Conservation (phyloP, 2,888 invertebrate species). For the Zelleria hepariella region DNA sequence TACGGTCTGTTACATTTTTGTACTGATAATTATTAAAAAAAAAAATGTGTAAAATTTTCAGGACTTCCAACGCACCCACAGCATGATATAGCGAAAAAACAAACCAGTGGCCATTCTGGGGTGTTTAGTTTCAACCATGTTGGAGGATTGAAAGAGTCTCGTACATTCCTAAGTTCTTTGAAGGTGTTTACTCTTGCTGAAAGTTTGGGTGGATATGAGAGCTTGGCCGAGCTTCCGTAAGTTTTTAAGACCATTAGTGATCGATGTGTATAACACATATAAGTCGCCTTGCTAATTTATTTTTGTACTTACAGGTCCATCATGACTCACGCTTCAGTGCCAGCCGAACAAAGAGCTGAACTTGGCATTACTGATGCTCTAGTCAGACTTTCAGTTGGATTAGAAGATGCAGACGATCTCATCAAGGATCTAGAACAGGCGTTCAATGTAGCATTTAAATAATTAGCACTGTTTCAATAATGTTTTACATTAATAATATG, state of each 20-base stretch:
- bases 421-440: slow-evolving; percentile 88
- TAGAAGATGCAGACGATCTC: slow-evolving; percentile 90
- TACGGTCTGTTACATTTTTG: too few relatives aligned
- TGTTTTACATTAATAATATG: too few relatives aligned
- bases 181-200: slow-evolving; percentile 91
- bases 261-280: neutral
- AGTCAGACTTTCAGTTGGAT: slow-evolving; percentile 89
- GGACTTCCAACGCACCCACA: slow-evolving; percentile 90
- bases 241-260: slow-evolving; percentile 32
- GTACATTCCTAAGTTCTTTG: slow-evolving; percentile 79
- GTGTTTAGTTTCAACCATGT: slow-evolving; percentile 91
- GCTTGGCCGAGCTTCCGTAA: slow-evolving; percentile 94
- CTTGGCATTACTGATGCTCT: slow-evolving; percentile 89
- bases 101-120: slow-evolving; percentile 91
- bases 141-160: slow-evolving; percentile 80
- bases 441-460: slow-evolving; percentile 67
- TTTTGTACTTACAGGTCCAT: slow-evolving; percentile 74
- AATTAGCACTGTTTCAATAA: neutral
- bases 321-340: slow-evolving; percentile 97
- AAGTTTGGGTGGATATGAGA: slow-evolving; percentile 96
- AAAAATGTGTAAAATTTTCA: slow-evolving; percentile 26
- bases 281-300: neutral
- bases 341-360: slow-evolving; percentile 76
- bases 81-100: slow-evolving; percentile 81
- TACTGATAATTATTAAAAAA: too few relatives aligned